A percentile compares a stretch with the other conserved stretches of the same genome.
These are phyloP conservation scores for Mustela nigripes DNA, from an alignment of 2,113 vertebrate species.

Conservation along the genomic window DNA sequence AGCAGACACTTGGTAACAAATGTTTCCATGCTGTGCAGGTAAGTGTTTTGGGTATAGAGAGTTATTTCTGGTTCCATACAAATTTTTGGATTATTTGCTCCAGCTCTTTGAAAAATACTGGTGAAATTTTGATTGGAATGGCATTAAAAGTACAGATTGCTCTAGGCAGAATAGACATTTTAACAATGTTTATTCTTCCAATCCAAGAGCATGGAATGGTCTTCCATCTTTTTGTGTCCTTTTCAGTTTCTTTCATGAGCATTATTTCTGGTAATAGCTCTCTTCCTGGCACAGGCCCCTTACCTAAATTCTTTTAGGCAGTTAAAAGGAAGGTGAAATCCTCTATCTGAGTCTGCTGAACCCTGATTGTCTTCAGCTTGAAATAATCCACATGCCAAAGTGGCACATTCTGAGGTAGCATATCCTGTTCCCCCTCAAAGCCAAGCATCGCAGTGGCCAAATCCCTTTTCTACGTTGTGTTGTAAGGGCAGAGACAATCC, in stretches of 20 bases:
- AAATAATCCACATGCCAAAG: background rate
- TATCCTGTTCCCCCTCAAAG: background rate
- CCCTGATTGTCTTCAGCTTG: background rate
- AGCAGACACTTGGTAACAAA: background rate
- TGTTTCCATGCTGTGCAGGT: background rate
- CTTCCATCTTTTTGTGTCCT: no score
- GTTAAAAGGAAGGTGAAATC: background rate
- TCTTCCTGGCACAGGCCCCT: background rate
- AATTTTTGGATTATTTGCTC: no score
- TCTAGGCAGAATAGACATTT: no score
- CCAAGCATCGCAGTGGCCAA: fast-evolving
- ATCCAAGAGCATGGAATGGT: no score
- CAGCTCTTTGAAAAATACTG: no score
- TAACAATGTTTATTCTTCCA: no score
- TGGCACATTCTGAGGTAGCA: background rate
- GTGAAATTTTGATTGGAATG: no score
- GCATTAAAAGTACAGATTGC: no score
- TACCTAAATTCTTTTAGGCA: background rate
- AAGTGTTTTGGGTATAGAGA: background rate
- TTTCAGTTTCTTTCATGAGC: no score
- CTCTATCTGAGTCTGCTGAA: background rate
- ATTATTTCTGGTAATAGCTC: background rate
- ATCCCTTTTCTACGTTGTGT: background rate
- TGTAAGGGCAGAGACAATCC: no score
- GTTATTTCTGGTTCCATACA: background rate